Conservation (phyloP, 1,140 invertebrate genomes). For the Olivierus martensii region DNA sequence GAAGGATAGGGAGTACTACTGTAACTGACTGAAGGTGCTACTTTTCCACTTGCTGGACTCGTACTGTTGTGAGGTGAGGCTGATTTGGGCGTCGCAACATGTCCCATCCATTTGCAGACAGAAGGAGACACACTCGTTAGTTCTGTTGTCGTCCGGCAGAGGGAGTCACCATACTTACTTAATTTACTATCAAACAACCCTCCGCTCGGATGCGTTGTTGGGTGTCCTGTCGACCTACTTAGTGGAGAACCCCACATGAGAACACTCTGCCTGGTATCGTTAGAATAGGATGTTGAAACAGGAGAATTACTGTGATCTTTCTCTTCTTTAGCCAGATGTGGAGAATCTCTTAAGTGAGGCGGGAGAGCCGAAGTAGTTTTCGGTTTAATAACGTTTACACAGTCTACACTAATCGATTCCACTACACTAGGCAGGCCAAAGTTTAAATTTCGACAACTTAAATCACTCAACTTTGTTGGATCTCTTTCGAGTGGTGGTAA, state of each 20-base stretch:
- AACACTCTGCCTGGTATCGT: slow-evolving; percentile 27
- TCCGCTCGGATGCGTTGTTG: slow-evolving; percentile 1
- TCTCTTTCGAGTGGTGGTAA: slow-evolving; percentile 11
- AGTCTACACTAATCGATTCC: slow-evolving; percentile 3
- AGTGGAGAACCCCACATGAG: slow-evolving; percentile 27
- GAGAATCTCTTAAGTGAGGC: slow-evolving; percentile 10
- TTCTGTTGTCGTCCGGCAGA: slow-evolving; percentile 5
- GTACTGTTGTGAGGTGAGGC: slow-evolving; percentile 10
- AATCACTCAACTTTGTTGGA: slow-evolving; percentile 1
- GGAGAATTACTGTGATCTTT: slow-evolving; percentile 1
- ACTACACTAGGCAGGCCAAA: slow-evolving; percentile 7
- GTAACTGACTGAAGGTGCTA: slow-evolving; percentile 12
- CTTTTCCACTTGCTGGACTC: slow-evolving; percentile 15
- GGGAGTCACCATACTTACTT: slow-evolving; percentile 3
- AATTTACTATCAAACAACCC: slow-evolving; percentile 13
- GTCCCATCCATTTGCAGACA: slow-evolving; percentile 16
- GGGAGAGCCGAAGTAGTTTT: slow-evolving; percentile 8
- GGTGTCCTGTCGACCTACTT: slow-evolving; percentile 5
- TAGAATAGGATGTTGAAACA: slow-evolving; percentile 10
- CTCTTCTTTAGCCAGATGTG: slow-evolving; percentile 6
- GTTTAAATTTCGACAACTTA: slow-evolving; percentile 12
- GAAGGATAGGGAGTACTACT: slow-evolving; percentile 9
- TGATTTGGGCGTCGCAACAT: slow-evolving; percentile 9
- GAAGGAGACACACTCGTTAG: neutral
- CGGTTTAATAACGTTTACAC: slow-evolving; percentile 16